Evolutionary conservation across 2,797 vertebrate genomes (phyloP), one percentile per base, ranked within the genome.

Genomic region (Characodon lateralis): DNA sequence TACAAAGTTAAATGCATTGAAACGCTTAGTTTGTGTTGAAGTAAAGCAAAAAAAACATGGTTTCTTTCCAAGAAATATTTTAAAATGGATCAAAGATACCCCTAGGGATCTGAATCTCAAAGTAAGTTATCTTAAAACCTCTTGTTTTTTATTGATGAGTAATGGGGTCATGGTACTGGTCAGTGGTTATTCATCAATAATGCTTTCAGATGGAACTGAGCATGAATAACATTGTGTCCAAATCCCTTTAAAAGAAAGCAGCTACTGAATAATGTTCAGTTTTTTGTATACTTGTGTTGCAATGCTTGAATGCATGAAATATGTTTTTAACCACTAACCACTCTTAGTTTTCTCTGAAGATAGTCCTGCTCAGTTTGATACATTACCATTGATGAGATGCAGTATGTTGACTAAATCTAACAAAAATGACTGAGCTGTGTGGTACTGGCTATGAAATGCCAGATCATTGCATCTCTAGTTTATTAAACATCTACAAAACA

Each of bases 141-240:
- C 14, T 83, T 48, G 6, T 63, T 71, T 39, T 13, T 56, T 78
- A 79, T 79, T 78, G 22, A 78, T 65, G n/a, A 83, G 76, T 24
- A 71, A 59, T 46, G 31, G 41, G 50, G 50, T 48, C 28, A 18
- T 1, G 26, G 8, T 26, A 41, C 31, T 26, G 77, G 58, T 78
- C 82, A 78, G 65, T 74, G 13, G 39, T 39, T 77, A 16, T 76
- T 80, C 71, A 79, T 86, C 31, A 59, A 73, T 75, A 73, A 81
- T 77, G 68, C n/a, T 53, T 74, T 80, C 28, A 75, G 31, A 76
- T 77, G 20, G 78, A 81, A 78, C 0, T 26, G 48, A 81, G 59
- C 59, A 53, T 74, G 55, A 78, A 46, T 22, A 65, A 26, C 31
- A 69, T 48, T 63, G 2, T 55, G 12, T 61, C 12, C 14, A 78